These are phyloP conservation scores for Hydractinia symbiolongicarpus DNA, from an alignment of 30 jellyfish, hydroid and myxozoan genomes.

Conservation along the genomic window DNA sequence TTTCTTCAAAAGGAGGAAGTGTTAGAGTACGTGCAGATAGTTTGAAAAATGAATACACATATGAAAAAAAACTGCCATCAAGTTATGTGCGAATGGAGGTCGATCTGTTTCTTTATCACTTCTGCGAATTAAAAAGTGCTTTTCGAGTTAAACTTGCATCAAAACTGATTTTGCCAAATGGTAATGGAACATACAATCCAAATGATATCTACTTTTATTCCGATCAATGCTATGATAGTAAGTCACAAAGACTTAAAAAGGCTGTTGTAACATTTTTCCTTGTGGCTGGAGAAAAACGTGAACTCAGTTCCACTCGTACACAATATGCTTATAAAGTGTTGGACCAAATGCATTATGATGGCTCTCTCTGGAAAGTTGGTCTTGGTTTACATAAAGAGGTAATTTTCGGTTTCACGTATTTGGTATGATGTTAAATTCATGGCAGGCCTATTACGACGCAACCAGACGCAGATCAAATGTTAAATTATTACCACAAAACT, in stretches of 20 bases:
- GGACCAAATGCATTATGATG: conserved; percentile 47
- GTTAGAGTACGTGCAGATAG: no score
- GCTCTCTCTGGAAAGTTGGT: conserved; percentile 65
- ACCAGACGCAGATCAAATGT: no score
- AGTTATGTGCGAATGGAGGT: neutral
- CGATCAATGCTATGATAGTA: neutral
- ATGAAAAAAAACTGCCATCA: neutral
- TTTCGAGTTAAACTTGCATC: neutral
- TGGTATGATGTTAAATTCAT: no score
- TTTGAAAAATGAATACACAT: no score
- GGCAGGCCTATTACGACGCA: no score
- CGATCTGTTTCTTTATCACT: neutral
- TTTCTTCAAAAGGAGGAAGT: no score
- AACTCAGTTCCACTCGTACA: conserved; percentile 39
- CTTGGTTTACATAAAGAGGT: conserved; percentile 55
- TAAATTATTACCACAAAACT: no score
- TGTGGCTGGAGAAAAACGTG: neutral
- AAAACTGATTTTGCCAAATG: neutral
- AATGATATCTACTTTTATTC: neutral
- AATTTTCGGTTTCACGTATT: neutral
- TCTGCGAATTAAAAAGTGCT: neutral
- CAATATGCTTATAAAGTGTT: conserved; percentile 36
- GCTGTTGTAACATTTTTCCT: conserved; percentile 6
- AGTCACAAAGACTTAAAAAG: conserved; percentile 8
- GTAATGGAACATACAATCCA: neutral